Conservation (phyloP, 2,113 vertebrate species). For the human (Homo sapiens) region DNA sequence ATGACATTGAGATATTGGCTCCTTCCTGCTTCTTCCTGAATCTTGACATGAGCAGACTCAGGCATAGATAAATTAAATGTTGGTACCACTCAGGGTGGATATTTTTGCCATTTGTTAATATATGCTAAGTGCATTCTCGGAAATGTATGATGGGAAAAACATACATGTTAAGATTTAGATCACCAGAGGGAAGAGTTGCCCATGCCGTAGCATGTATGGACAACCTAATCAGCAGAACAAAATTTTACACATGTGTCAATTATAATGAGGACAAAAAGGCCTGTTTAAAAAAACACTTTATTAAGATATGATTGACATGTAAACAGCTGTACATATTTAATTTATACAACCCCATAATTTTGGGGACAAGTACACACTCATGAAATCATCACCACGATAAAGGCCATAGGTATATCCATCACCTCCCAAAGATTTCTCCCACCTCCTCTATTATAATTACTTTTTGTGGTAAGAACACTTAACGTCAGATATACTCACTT, state of each 20-base stretch:
- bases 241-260: not conserved
- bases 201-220: not conserved
- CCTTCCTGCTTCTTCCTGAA: not conserved
- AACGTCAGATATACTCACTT: not conserved
- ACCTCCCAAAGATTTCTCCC: not conserved
- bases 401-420: not conserved
- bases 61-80: not conserved
- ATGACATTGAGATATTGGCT: not conserved
- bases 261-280: not conserved
- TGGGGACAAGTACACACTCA: not conserved
- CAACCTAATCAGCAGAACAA: not conserved
- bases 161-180: not conserved
- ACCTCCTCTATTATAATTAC: not conserved
- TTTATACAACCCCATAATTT: not conserved
- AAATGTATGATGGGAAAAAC: not conserved
- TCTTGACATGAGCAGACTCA: not conserved
- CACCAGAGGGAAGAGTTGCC: not conserved
- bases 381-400: not conserved
- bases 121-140: not conserved
- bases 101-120: not conserved
- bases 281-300: not conserved
- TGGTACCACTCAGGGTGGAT: not conserved
- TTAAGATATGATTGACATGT: not conserved
- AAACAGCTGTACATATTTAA: not conserved
- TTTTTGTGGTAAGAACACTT: not conserved